Evolutionary conservation across 1,140 invertebrate genomes (phyloP).

Genomic region (Drosophila orosa): DNA sequence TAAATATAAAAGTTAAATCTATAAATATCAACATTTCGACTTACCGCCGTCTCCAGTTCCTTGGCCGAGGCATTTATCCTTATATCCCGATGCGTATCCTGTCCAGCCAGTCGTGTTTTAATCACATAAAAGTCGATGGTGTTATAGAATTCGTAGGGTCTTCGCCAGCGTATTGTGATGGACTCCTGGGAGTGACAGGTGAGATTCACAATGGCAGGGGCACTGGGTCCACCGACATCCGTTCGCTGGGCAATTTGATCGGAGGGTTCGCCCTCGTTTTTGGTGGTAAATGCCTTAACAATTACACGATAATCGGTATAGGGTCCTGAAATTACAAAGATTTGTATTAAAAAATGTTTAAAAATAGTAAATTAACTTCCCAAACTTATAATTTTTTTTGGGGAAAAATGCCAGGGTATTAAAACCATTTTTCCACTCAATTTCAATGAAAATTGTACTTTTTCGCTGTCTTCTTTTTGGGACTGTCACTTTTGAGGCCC

Average conservation of each 20-base stretch:
- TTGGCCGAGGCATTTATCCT: conserved; percentile 86
- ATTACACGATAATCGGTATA: conserved; percentile 94
- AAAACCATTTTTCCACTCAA: background rate
- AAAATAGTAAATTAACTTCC: background rate
- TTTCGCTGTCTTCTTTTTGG: too few relatives aligned
- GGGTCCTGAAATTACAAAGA: conserved; percentile 87
- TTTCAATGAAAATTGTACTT: too few relatives aligned
- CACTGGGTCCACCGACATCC: conserved; percentile 91
- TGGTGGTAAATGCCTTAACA: conserved; percentile 91
- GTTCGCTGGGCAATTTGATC: conserved; percentile 90
- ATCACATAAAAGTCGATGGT: conserved; percentile 93
- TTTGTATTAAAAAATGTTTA: conserved; percentile 24
- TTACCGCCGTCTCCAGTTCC: conserved; percentile 87
- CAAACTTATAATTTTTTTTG: too few relatives aligned
- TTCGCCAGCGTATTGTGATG: conserved; percentile 92
- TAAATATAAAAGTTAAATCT: too few relatives aligned
- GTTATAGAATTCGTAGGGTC: conserved; percentile 89
- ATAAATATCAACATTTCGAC: too few relatives aligned
- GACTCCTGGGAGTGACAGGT: conserved; percentile 91
- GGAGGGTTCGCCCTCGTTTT: conserved; percentile 90
- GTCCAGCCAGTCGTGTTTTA: conserved; percentile 87
- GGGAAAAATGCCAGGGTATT: too few relatives aligned
- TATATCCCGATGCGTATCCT: conserved; percentile 87
- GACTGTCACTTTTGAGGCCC: background rate
- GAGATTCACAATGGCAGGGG: conserved; percentile 92